Evolutionary conservation across 2,888 invertebrate genomes (phyloP), one percentile per base, ranked within the genome.

Genomic region (Bombyx huttoni): DNA sequence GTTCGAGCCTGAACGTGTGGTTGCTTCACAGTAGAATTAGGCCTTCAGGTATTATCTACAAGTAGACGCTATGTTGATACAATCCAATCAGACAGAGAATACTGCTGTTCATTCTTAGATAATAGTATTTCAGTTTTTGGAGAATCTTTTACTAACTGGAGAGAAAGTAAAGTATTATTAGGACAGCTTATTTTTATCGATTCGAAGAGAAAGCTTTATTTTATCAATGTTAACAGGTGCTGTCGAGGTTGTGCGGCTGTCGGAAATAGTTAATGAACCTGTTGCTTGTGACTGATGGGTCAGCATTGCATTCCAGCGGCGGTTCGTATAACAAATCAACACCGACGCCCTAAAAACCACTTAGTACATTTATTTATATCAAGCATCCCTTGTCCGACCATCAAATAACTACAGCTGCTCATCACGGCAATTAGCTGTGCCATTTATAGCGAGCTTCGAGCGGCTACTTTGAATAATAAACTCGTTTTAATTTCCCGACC

Each of bases 231-330:
- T 70, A 68, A 64, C 65, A 70, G 70, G 69, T 66, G 63, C 54
- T 60, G 62, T 57, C 56, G 54, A 57, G 60, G 58, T 60, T 59
- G 60, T 58, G 63, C 58, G 56, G 57, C 65, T 73, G 75, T 72
- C 78, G 78, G 81, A 80, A 80, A 65, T 68, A 59, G 62, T 61
- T 81, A 82, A 81, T 81, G 74, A 71, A 79, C 83, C 70, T 84
- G 83, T 83, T 84, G 83, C 81, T 58, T 59, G 65, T 73, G 70
- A 75, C 67, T 74, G 73, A 80, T 75, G 70, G 67, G 61, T 62
- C 12, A 10, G 40, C 40, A 40, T 40, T 40, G 8, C 40, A 40
- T 8, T 40, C 12, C 12, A 8, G 7, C 12, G 40, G 40, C 12
- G 24, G 24, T 40, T 40, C 9, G 9, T 8, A 40, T 12, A 40